Evolutionary conservation across 2,797 vertebrate genomes (phyloP), one percentile per base, ranked within the genome.

Genomic region (Sebastes alutus): DNA sequence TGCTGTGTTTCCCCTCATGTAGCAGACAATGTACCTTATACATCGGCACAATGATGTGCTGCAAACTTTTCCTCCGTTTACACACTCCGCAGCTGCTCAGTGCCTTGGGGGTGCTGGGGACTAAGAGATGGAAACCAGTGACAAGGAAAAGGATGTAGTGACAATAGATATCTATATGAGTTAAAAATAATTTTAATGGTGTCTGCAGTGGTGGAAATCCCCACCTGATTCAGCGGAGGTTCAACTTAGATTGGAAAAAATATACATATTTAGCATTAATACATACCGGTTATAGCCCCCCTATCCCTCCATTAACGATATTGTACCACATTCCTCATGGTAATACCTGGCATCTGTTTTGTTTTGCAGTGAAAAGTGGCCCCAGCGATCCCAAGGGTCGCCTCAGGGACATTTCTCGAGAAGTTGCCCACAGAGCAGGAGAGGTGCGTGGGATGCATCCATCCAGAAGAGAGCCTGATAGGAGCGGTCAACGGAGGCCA

Each of bases 321-420:
- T 49, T 56, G 13, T 64, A 52, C 23, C 5, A 52, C 72, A 80
- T 68, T 60, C 49, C 10, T 62, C n/a, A 65, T 42, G 14, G 3
- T 33, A 52, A 60, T 52, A 32, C 12, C 32, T 63, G 42, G 35
- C 62, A 20, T 52, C 22, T 79, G 2, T 56, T 78, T 46, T 73
- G 23, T 78, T 85, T 76, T 72, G 9, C 68, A 99, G 98, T 94
- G 80, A 98, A 97, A 93, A 82, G 95, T 27, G 90, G 77, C 72
- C 82, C 92, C 75, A 87, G 23, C 0, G 97, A 98, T 75, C 95
- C 96, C 29, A 97, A 94, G 79, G 96, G 94, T 84, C 96, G 93
- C 58, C 64, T 97, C 1, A 96, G 94, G 90, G 97, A 98, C 23
- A 89, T 98, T 83, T 98, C 97, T 71, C 96, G 94, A 88, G 98